Percentiles rank a stretch among this genome's conserved stretches.
These are phyloP conservation scores for Charanyca ferruginea DNA, from an alignment of 2,888 invertebrate genomes.

Conservation along the genomic window DNA sequence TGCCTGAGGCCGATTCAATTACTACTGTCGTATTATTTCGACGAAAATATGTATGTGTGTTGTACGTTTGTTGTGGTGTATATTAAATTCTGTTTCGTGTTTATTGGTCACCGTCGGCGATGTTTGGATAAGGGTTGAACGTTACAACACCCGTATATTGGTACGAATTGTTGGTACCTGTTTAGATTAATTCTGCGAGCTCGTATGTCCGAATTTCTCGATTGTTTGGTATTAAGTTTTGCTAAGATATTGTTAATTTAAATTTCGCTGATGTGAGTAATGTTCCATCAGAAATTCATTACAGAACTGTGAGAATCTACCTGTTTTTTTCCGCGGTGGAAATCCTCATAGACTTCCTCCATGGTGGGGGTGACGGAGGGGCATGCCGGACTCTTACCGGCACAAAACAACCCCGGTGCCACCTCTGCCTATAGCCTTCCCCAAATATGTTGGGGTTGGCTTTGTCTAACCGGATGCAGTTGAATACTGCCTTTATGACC, in stretches of 20 bases:
- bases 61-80: constrained; percentile 84
- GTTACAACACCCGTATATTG: constrained; percentile 66
- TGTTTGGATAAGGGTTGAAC: constrained; percentile 81
- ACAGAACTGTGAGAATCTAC: not conserved
- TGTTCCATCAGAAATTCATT: not conserved
- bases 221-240: constrained; percentile 49
- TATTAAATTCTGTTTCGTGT: constrained; percentile 88
- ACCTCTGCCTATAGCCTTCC: too few species aligned
- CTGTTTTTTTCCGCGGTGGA: too few species aligned
- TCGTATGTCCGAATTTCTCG: constrained; percentile 57
- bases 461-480: too few species aligned
- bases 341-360: too few species aligned
- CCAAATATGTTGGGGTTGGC: too few species aligned
- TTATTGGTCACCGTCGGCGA: constrained; percentile 86
- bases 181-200: constrained; percentile 64
- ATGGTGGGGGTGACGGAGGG: too few species aligned
- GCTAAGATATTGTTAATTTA: constrained; percentile 19
- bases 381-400: too few species aligned
- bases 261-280: constrained; percentile 21
- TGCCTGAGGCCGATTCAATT: constrained; percentile 91
- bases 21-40: constrained; percentile 90
- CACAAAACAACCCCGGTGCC: too few species aligned
- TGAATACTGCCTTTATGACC: too few species aligned
- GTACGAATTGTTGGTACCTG: constrained; percentile 69
- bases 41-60: constrained; percentile 90